Base-by-base conservation (phyloP, 2,888 invertebrate species). In the Dryobotodes eremita region DNA sequence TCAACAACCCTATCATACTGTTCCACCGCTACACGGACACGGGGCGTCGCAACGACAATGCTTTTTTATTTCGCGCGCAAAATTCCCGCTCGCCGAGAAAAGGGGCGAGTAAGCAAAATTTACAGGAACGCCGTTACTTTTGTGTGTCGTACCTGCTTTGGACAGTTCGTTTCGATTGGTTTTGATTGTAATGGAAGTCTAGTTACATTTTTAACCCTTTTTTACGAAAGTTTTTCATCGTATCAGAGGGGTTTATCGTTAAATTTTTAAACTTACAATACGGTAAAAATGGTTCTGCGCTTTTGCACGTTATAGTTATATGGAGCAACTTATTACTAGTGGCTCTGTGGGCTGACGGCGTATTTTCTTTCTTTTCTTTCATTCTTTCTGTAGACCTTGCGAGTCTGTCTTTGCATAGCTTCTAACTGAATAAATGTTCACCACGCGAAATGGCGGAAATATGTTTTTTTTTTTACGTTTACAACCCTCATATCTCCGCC, bases 31-130 rank as follows among this genome's bases (percentile, higher is more conserved):
- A 59, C 77, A 66, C 36, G 64, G 75, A 64, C 76, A 69, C 65
- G 64, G 73, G 50, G 57, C 85, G 73, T n/a, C 77, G 77, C 79
- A 77, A 71, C 71, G 71, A 71, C 76, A 78, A 79, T 83, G 77
- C 64, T 85, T 85, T 86, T 82, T 77, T 77, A 79, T 79, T 82
- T 62, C 62, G 73, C 55, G 59, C 82, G 50, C 78, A 55, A 80
- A 86, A 84, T 75, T 75, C 64, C 55, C 42, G 20, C 68, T 70
- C 64, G 64, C 72, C 75, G 72, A 78, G 77, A 53, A 82, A 82
- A 81, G 55, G 69, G 80, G 71, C 62, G 79, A 79, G 74, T 82
- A 74, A 84, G 85, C 82, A 79, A 79, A 87, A 86, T 81, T 83
- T 78, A 36, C 77, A 57, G 77, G 61, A 72, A 70, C 69, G 59